These are phyloP conservation scores for Florisuga fusca DNA, from an alignment of 2,797 vertebrate species.

Conservation along the genomic window DNA sequence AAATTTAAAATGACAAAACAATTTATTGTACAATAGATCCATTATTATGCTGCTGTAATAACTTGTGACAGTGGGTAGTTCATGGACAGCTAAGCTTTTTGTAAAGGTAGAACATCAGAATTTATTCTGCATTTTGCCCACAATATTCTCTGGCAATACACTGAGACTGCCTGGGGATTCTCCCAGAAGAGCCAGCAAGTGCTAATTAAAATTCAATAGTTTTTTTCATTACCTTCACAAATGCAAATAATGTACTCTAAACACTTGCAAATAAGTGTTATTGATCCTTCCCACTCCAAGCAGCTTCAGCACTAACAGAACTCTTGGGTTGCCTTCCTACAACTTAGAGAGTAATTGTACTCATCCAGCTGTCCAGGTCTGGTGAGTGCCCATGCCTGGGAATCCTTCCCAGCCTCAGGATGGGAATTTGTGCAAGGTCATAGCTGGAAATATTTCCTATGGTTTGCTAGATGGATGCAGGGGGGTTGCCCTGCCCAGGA, in stretches of 20 bases:
- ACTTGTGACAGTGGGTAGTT: not conserved
- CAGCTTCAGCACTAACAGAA: not conserved
- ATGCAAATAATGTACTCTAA: conserved; percentile 8
- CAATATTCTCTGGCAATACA: not conserved
- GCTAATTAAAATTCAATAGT: conserved; percentile 29
- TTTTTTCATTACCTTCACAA: not conserved
- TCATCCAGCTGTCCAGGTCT: not conserved
- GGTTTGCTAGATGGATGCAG: not conserved
- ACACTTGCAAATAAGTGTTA: not conserved
- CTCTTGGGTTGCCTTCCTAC: not conserved
- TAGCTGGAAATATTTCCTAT: not conserved
- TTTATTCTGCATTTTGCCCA: not conserved
- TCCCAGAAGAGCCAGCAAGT: not conserved
- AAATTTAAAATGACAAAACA: not conserved
- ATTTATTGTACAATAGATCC: not conserved
- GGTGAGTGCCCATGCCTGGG: not conserved
- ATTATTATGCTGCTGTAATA: not conserved
- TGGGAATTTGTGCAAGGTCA: no score
- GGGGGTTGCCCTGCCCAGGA: not conserved
- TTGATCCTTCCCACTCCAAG: not conserved
- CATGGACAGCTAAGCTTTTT: not conserved
- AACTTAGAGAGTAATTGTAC: not conserved
- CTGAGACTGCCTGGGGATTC: not conserved
- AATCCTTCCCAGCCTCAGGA: not conserved
- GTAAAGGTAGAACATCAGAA: not conserved